These are phyloP conservation scores for Centrocercus urophasianus DNA, from an alignment of 2,113 vertebrate species.

Conservation along the genomic window DNA sequence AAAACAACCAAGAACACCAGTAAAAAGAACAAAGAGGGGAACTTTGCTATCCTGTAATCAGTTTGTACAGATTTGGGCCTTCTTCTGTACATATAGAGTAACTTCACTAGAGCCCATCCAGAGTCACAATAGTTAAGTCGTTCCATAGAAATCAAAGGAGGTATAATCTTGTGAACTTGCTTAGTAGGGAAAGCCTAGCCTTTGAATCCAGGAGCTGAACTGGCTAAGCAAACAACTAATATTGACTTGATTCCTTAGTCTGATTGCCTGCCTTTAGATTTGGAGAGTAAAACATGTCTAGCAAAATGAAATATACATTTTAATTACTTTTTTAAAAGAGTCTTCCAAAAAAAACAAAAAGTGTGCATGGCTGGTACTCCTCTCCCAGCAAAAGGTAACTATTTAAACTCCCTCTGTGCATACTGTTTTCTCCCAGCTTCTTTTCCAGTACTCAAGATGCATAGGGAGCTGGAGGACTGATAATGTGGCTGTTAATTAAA, in stretches of 20 bases:
- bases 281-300: background rate
- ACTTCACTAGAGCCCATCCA: background rate
- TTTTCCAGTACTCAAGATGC: background rate
- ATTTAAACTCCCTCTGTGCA: background rate
- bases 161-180: background rate
- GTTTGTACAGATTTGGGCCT: background rate
- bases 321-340: background rate
- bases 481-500: background rate
- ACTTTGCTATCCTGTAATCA: background rate
- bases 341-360: background rate
- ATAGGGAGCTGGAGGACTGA: background rate
- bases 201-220: background rate
- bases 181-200: background rate
- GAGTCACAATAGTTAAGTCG: background rate
- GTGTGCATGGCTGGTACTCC: accelerated
- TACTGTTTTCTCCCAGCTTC: background rate
- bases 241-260: background rate
- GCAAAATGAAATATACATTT: background rate
- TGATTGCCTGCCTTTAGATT: background rate
- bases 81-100: background rate
- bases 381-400: background rate
- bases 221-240: background rate
- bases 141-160: background rate
- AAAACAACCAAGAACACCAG: background rate
- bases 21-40: background rate